Conservation (phyloP, 2,113 vertebrate genomes). For the Merops nubicus region DNA sequence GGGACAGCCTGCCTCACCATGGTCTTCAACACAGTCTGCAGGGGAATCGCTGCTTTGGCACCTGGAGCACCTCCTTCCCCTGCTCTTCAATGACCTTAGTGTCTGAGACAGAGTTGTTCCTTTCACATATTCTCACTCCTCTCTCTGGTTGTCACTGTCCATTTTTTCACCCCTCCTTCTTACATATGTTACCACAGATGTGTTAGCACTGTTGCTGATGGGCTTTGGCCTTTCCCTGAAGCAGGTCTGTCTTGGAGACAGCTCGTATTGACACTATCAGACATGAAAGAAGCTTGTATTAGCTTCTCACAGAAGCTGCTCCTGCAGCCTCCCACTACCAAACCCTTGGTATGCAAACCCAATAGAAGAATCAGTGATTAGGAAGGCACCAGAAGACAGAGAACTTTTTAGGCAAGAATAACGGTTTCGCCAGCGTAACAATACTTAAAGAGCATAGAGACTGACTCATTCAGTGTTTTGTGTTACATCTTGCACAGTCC, state of each 20-base stretch:
- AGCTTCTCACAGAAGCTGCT: background rate
- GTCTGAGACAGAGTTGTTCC: background rate
- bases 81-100: background rate
- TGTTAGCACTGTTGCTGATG: fast-evolving
- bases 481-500: background rate
- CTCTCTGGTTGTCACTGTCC: background rate
- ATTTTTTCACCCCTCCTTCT: background rate
- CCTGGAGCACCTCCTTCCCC: background rate
- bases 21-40: background rate
- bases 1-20: background rate
- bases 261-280: background rate
- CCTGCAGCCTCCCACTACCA: background rate
- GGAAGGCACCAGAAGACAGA: background rate
- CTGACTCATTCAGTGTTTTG: fast-evolving
- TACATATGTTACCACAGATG: background rate
- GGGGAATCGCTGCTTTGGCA: background rate
- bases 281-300: background rate
- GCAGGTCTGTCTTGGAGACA: fast-evolving
- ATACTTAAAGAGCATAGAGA: background rate
- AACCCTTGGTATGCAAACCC: background rate
- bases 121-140: background rate
- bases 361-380: too few relatives aligned
- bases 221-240: background rate
- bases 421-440: fast-evolving
- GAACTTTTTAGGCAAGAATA: background rate